Evolutionary conservation across 2,888 invertebrate species (phyloP).

Genomic region (Noctua janthina): DNA sequence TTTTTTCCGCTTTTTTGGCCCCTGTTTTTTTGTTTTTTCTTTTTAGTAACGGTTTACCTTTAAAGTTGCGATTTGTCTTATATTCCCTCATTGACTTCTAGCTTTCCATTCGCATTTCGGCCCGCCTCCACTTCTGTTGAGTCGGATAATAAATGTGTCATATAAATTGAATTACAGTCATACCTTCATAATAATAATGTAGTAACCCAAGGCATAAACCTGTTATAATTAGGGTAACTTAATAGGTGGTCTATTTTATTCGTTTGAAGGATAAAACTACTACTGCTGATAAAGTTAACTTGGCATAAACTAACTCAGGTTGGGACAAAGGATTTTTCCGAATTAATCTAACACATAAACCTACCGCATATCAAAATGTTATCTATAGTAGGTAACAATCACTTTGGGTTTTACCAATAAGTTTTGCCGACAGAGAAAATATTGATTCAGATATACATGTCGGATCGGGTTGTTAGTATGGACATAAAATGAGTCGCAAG

Average conservation of each 20-base stretch:
- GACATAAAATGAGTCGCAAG: no score
- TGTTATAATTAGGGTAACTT: slow-evolving; percentile 20
- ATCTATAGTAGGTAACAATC: slow-evolving; percentile 18
- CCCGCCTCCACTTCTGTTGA: slow-evolving; percentile 13
- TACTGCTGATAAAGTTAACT: slow-evolving; percentile 33
- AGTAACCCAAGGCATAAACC: slow-evolving; percentile 15
- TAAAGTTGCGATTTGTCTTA: no score
- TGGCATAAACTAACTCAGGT: slow-evolving; percentile 32
- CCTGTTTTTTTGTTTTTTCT: no score
- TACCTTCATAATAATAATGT: neutral
- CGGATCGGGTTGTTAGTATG: no score
- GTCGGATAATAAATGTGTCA: slow-evolving; percentile 7
- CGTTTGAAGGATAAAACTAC: slow-evolving; percentile 18
- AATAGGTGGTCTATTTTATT: slow-evolving; percentile 25
- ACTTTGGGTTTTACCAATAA: neutral
- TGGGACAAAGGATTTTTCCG: slow-evolving; percentile 13
- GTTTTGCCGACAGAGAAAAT: neutral
- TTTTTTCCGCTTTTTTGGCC: no score
- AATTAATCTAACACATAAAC: slow-evolving; percentile 29
- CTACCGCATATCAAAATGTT: slow-evolving; percentile 30
- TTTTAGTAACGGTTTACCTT: no score
- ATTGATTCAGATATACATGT: neutral
- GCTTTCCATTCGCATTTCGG: neutral
- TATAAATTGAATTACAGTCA: slow-evolving; percentile 6
- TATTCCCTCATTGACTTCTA: neutral